phyloP scores from a whole-genome alignment of 2,113 vertebrate genomes.

The Diadophis punctatus region DNA sequence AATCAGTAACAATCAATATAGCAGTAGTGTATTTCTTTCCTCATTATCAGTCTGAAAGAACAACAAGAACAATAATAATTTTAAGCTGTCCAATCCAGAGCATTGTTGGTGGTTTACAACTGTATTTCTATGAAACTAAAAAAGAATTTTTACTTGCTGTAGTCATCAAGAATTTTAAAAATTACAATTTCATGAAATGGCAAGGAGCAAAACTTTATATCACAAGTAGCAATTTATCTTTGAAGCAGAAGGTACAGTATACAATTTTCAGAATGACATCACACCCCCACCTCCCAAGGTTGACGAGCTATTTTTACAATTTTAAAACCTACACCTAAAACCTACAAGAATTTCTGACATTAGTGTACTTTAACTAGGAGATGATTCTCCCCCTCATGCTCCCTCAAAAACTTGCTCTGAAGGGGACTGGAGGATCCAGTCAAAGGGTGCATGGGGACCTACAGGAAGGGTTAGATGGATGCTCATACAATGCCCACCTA shows the following conservation, averaged over 20 bases:
- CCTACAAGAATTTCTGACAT: background rate
- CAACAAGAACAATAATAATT: background rate
- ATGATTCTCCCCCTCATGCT: background rate
- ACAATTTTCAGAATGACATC: background rate
- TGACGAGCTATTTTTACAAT: background rate
- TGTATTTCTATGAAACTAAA: background rate
- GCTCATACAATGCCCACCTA: background rate
- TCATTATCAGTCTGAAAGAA: background rate
- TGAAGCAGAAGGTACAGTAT: background rate
- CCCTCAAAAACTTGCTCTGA: background rate
- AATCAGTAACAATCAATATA: background rate
- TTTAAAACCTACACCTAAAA: background rate
- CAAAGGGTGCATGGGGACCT: background rate
- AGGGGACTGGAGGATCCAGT: background rate
- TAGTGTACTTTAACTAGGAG: background rate
- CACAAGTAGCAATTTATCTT: background rate
- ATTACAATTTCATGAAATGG: background rate
- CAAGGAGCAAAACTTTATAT: background rate
- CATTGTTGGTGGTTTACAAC: background rate
- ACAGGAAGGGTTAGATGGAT: background rate
- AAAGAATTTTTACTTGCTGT: background rate
- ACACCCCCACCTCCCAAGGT: background rate
- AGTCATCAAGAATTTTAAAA: background rate
- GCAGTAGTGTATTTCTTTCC: background rate
- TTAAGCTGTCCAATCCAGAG: background rate